phyloP scores from a whole-genome alignment of 1,140 invertebrate species.

The Copidosoma floridanum region DNA sequence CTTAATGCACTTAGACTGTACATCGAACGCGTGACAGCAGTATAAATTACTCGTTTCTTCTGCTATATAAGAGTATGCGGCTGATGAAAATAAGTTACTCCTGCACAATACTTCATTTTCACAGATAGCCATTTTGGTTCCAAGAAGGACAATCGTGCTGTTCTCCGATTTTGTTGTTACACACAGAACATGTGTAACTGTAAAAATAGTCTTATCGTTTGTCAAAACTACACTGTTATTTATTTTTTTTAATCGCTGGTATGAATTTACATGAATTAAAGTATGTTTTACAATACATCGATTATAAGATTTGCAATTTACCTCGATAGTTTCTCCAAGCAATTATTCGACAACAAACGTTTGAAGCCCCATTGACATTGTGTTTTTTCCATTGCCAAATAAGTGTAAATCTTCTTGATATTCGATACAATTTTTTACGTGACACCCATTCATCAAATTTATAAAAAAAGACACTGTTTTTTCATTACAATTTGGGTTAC shows the following conservation, averaged over 20 bases:
- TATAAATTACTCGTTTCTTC: no score
- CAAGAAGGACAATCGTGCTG: no score
- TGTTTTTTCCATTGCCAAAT: conserved; percentile 10
- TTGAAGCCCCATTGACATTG: conserved; percentile 6
- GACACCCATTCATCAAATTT: conserved; percentile 21
- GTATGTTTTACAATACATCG: conserved; percentile 9
- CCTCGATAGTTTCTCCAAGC: neutral
- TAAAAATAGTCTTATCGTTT: no score
- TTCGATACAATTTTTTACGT: neutral
- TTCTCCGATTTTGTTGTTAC: no score
- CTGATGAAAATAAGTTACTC: no score
- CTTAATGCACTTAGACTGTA: no score
- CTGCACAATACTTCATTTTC: no score
- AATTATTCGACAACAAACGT: conserved; percentile 11
- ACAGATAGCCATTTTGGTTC: no score
- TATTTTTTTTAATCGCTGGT: conserved; percentile 6
- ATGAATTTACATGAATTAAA: conserved; percentile 9
- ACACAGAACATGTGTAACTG: no score
- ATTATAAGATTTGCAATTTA: conserved; percentile 6
- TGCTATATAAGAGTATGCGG: no score
- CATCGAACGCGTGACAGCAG: no score
- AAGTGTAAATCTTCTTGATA: neutral
- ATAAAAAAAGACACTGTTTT: conserved; percentile 12
- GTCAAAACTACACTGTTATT: neutral
- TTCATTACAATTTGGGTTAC: conserved; percentile 7